Evolutionary conservation across 35 echinoderm and acorn worm genomes (phyloP).

Genomic region (Anneissia japonica): DNA sequence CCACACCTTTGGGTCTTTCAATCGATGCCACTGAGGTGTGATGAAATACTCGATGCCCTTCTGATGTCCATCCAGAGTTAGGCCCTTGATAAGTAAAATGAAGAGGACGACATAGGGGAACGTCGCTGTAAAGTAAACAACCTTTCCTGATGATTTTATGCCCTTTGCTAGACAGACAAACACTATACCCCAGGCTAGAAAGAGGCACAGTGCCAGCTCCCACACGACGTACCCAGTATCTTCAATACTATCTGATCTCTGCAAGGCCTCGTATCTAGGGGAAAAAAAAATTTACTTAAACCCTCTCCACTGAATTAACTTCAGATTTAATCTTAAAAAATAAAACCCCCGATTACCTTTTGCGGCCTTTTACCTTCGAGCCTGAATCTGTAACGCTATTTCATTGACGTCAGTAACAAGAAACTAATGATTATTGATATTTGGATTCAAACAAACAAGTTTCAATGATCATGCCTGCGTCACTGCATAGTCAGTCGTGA

Average conservation of each 20-base stretch:
- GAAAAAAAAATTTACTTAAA: background rate
- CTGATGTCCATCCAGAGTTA: background rate
- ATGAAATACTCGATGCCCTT: background rate
- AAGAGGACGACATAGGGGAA: background rate
- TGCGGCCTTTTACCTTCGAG: too few relatives aligned
- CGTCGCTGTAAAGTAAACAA: background rate
- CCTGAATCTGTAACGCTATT: too few relatives aligned
- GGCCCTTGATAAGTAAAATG: background rate
- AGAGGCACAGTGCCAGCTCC: background rate
- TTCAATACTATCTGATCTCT: background rate
- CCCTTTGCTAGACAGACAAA: background rate
- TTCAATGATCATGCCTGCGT: too few relatives aligned
- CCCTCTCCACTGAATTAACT: background rate
- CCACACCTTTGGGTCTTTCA: background rate
- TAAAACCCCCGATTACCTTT: too few relatives aligned
- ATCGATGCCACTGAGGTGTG: background rate
- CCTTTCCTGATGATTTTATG: conserved; percentile 16
- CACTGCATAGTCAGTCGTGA: too few relatives aligned
- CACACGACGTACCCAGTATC: conserved; percentile 2
- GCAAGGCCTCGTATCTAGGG: background rate
- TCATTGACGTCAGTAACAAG: too few relatives aligned
- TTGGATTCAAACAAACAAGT: too few relatives aligned
- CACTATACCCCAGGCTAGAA: conserved; percentile 2
- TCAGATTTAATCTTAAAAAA: too few relatives aligned
- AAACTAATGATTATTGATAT: too few relatives aligned